Percentiles rank a stretch among this genome's conserved stretches.
Evolutionary conservation across 2,797 vertebrate genomes (phyloP).

Genomic region (Neoniphon sammara): DNA sequence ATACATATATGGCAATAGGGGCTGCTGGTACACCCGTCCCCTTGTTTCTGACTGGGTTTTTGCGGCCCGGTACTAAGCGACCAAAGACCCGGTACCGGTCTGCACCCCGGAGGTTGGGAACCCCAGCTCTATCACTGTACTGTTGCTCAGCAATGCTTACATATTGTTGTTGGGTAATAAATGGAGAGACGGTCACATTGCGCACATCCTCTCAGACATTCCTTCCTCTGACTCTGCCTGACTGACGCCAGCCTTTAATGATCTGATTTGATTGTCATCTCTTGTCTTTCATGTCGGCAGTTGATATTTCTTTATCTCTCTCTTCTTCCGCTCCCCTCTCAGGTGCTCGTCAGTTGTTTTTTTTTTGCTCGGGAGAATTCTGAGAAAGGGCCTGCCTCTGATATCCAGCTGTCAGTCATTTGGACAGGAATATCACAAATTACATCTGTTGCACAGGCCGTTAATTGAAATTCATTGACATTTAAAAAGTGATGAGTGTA

Average conservation of each 20-base stretch:
- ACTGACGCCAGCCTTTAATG: constrained; percentile 79
- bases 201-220: neutral
- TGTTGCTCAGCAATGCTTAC: neutral
- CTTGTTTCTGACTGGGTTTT: too few species aligned
- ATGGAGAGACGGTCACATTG: neutral
- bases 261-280: constrained; percentile 69
- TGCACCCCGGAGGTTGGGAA: too few species aligned
- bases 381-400: constrained; percentile 44
- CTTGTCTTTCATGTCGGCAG: constrained; percentile 70
- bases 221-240: constrained; percentile 46
- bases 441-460: constrained; percentile 62
- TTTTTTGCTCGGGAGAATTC: constrained; percentile 56
- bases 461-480: constrained; percentile 71
- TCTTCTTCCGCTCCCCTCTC: constrained; percentile 56
- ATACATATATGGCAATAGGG: too few species aligned
- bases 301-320: constrained; percentile 82
- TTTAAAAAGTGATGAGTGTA: constrained; percentile 63
- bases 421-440: constrained; percentile 53
- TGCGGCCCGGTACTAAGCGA: too few species aligned
- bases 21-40: too few species aligned
- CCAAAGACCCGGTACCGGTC: too few species aligned
- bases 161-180: neutral
- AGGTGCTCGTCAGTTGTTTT: constrained; percentile 66
- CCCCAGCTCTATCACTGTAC: neutral
- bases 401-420: constrained; percentile 66